A percentile compares a stretch with the other conserved stretches of the same genome.
Conservation (phyloP, 2,888 invertebrate species). For the Aromia moschata region DNA sequence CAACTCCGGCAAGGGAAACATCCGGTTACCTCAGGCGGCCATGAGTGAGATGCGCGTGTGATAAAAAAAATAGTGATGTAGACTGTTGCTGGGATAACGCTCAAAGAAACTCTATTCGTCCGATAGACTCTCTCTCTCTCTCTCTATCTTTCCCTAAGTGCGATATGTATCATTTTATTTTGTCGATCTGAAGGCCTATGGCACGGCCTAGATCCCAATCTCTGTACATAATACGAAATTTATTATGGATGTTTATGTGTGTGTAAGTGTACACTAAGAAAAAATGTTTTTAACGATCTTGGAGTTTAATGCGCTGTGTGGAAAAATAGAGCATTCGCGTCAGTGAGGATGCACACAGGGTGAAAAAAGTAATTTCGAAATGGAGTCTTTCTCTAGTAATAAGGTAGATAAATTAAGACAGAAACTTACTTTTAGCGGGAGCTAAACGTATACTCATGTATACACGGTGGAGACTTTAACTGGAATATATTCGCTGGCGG, state of each 20-base stretch:
- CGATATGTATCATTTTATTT: conserved; percentile 32
- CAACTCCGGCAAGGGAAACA: conserved; percentile 63
- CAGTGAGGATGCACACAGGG: too few species aligned
- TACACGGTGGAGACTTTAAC: too few species aligned
- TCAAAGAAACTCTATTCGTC: conserved; percentile 50
- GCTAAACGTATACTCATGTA: too few species aligned
- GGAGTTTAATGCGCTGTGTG: conserved; percentile 13
- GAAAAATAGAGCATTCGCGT: conserved; percentile 26
- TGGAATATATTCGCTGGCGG: too few species aligned
- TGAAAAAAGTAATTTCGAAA: too few species aligned
- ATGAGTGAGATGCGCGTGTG: conserved; percentile 93
- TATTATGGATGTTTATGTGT: conserved; percentile 56
- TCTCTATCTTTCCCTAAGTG: too few species aligned
- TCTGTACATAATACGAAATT: conserved; percentile 47
- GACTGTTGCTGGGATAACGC: conserved; percentile 32
- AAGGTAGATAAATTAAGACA: too few species aligned
- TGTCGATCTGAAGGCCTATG: conserved; percentile 41
- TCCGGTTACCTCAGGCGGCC: conserved; percentile 81
- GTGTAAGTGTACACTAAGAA: conserved; percentile 45
- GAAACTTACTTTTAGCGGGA: too few species aligned
- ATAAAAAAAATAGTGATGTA: conserved; percentile 61
- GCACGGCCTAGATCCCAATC: conserved; percentile 43
- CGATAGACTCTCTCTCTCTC: conserved; percentile 43
- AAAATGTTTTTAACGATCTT: conserved; percentile 21
- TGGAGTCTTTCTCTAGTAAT: too few species aligned